These are phyloP conservation scores for Drosophila watanabei DNA, from an alignment of 1,140 invertebrate species.

Conservation along the genomic window DNA sequence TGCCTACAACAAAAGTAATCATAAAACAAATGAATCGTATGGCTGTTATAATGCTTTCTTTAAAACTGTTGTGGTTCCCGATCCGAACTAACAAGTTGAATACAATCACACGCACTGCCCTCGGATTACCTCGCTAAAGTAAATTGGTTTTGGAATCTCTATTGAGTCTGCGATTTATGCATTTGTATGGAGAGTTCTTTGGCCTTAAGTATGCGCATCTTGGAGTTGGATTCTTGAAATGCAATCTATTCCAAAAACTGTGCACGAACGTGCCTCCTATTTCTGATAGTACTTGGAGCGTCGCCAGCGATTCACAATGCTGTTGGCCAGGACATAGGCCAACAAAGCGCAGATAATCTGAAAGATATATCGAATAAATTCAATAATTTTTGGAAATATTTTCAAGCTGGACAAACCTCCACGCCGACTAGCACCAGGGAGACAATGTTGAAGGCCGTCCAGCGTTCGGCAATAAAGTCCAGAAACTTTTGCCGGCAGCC, in stretches of 20 bases:
- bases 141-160: constrained; percentile 66
- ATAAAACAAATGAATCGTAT: neutral
- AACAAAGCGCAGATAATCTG: constrained; percentile 74
- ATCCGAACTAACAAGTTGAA: constrained; percentile 22
- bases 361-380: neutral
- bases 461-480: constrained; percentile 67
- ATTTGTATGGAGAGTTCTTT: constrained; percentile 78
- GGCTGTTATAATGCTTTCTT: neutral
- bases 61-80: constrained; percentile 2
- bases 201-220: constrained; percentile 71
- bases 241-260: constrained; percentile 26
- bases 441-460: constrained; percentile 69
- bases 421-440: constrained; percentile 62
- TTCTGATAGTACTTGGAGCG: constrained; percentile 82
- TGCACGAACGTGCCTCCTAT: constrained; percentile 36
- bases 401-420: constrained; percentile 47
- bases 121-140: constrained; percentile 36
- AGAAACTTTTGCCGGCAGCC: constrained; percentile 85
- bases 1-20: neutral
- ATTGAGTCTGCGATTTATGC: constrained; percentile 44
- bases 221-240: constrained; percentile 29
- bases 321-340: constrained; percentile 77
- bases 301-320: constrained; percentile 83
- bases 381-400: neutral
- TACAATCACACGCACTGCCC: constrained; percentile 13